Conservation (phyloP, 2,797 vertebrate genomes). For the Melopsittacus undulatus region DNA sequence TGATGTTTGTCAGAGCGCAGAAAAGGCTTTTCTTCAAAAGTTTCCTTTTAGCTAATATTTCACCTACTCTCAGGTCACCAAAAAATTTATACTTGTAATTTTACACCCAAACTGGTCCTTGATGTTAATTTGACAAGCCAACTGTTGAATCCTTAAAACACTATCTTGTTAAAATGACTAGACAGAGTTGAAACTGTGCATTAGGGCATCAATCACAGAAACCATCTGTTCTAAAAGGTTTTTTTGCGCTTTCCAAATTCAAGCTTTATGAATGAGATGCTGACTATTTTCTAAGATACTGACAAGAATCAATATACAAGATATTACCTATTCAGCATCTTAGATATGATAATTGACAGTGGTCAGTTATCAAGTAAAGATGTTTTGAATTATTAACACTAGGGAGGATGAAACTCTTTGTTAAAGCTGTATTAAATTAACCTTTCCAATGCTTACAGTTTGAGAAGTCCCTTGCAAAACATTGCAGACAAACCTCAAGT, state of each 20-base stretch:
- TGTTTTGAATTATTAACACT: slow-evolving; percentile 38
- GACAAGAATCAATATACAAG: slow-evolving; percentile 57
- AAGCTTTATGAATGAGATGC: slow-evolving; percentile 44
- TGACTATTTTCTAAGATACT: slow-evolving; percentile 60
- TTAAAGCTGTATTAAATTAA: slow-evolving; percentile 46
- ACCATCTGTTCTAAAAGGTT: slow-evolving; percentile 59
- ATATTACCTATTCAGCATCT: slow-evolving; percentile 50
- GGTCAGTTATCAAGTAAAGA: slow-evolving; percentile 56
- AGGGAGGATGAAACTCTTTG: background rate
- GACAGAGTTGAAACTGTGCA: slow-evolving; percentile 58
- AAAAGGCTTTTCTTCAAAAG: background rate
- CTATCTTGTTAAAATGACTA: slow-evolving; percentile 61
- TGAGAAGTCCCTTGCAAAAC: slow-evolving; percentile 1
- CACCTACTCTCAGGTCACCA: slow-evolving; percentile 11
- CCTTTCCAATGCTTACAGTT: slow-evolving; percentile 7
- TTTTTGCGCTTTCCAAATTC: slow-evolving; percentile 50
- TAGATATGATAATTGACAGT: slow-evolving; percentile 41
- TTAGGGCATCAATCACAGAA: slow-evolving; percentile 63
- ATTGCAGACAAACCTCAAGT: background rate
- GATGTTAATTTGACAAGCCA: slow-evolving; percentile 63
- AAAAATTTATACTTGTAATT: slow-evolving; percentile 30
- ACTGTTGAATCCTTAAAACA: slow-evolving; percentile 57
- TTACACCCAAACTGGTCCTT: slow-evolving; percentile 47
- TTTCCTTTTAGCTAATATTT: background rate
- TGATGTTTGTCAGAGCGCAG: background rate